Evolutionary conservation across 2,113 vertebrate genomes (phyloP).

Genomic region (Syngnathoides biaculeatus): DNA sequence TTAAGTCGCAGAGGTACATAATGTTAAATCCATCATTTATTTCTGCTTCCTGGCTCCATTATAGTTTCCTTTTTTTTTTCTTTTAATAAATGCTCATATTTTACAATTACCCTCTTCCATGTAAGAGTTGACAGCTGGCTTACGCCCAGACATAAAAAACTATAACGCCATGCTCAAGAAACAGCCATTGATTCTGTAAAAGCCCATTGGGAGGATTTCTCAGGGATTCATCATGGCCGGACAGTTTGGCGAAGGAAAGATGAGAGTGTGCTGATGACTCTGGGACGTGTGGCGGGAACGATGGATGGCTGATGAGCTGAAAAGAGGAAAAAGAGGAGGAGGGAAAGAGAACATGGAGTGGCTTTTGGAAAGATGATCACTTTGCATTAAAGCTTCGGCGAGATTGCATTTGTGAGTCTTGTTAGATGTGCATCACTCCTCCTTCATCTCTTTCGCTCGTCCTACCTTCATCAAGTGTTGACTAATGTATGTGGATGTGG

Average conservation of each 20-base stretch:
- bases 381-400: conserved; percentile 36
- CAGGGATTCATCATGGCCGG: conserved; percentile 56
- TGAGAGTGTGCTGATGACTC: conserved; percentile 46
- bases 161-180: conserved; percentile 48
- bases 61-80: neutral
- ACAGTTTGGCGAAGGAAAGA: conserved; percentile 20
- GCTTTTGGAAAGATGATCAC: conserved; percentile 56
- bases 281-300: conserved; percentile 23
- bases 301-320: conserved; percentile 42
- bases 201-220: conserved; percentile 47
- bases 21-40: neutral
- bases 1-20: neutral
- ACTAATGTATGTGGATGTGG: conserved; percentile 28
- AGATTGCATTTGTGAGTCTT: conserved; percentile 3
- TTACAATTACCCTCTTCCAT: neutral
- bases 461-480: conserved; percentile 27
- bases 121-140: conserved; percentile 4
- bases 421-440: conserved; percentile 16
- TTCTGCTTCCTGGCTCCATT: neutral
- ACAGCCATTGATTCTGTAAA: conserved; percentile 67
- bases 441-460: conserved; percentile 13
- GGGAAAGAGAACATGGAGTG: conserved; percentile 36
- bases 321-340: conserved; percentile 21
- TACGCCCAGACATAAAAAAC: conserved; percentile 19
- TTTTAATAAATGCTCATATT: neutral